These are phyloP conservation scores for Anthopleura xanthogrammica DNA, from an alignment of 92 coral and sea anemone species.

Conservation along the genomic window DNA sequence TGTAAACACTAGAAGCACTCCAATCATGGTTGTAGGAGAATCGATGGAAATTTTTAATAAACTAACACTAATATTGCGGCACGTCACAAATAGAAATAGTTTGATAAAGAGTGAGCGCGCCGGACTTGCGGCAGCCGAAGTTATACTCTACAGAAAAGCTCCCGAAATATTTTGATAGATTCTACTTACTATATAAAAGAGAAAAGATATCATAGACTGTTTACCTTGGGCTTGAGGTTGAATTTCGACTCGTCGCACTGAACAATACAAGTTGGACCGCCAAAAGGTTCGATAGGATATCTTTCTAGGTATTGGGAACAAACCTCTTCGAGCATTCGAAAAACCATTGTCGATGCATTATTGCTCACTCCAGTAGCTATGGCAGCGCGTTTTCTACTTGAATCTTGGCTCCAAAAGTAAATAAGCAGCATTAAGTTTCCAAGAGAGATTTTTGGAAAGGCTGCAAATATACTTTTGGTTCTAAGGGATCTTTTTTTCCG, in stretches of 20 bases:
- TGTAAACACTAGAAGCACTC: too few species aligned
- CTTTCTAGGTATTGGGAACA: not conserved
- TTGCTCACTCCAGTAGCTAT: not conserved
- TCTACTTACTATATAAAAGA: too few species aligned
- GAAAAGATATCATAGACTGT: not conserved
- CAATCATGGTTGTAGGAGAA: too few species aligned
- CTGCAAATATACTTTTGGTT: not conserved
- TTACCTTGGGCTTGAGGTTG: not conserved
- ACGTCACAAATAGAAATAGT: too few species aligned
- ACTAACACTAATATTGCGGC: too few species aligned
- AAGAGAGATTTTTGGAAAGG: not conserved
- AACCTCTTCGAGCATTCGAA: not conserved
- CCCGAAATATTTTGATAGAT: too few species aligned
- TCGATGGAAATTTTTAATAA: too few species aligned
- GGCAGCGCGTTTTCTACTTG: not conserved
- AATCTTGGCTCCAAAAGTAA: not conserved
- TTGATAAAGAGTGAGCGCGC: too few species aligned
- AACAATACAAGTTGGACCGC: not conserved
- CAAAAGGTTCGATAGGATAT: not conserved
- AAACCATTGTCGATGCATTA: not conserved
- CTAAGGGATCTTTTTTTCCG: not conserved
- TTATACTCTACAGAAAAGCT: too few species aligned
- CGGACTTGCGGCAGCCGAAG: too few species aligned
- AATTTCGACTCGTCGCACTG: conserved; percentile 3
- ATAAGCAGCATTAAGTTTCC: not conserved